Evolutionary conservation across 2,113 vertebrate species (phyloP), one percentile per base, ranked within the genome.

Genomic region (Scomber japonicus): DNA sequence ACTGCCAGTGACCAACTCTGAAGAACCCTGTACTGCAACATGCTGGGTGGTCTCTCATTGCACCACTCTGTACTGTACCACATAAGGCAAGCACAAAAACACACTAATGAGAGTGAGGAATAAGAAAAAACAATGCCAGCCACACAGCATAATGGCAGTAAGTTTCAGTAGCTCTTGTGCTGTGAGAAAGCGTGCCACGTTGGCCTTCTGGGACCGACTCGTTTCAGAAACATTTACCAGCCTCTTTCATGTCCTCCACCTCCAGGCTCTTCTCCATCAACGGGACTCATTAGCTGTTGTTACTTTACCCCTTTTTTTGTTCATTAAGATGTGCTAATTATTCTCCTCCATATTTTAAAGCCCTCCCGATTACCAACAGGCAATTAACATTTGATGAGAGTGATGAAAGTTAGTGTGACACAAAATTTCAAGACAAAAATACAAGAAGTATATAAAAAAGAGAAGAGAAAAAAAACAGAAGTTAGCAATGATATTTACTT

Each of bases 241-340:
- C 84, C 79, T 84, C 91, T 92, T 93, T 93, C 86, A 93, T 90
- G 90, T 88, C 84, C 78, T 82, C 85, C 83, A 91, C 89, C 91
- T 91, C 82, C 86, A 89, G 81, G 77, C 90, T 86, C 87, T 75
- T 78, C 81, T 86, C 85, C 86, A 92, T 88, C 88, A 91, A 88
- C 90, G 92, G 56, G 72, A 90, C 86, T 90, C 89, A 91, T 92
- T 92, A 94, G 90, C 80, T 91, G 88, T 91, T 92, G 88, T 87
- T 90, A 84, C 88, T 83, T 79, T 83, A 45, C 60, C 75, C 71
- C 80, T 72, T 90, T 83, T 88, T 94, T 88, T 90, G 88, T 94
- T 95, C 93, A 94, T 94, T 94, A 94, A 90, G 86, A 93, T 84
- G 91, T 94, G 94, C 89, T 94, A 95, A 95, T 95, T 94, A 95